Conservation (phyloP, 2,888 invertebrate species). For the Chloroclysta siterata region DNA sequence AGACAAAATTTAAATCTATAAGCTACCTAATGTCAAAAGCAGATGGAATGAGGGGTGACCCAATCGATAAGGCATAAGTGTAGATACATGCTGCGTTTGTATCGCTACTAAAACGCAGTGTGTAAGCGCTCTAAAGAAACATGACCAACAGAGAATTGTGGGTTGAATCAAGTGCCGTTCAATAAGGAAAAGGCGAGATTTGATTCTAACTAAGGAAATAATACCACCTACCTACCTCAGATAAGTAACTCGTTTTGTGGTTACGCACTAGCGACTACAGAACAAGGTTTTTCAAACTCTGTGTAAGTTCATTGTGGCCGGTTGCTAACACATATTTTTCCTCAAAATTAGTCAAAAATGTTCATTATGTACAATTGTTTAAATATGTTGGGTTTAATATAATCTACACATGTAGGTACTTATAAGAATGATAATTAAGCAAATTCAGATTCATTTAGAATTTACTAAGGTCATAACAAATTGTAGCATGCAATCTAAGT, state of each 20-base stretch:
- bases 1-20: not conserved
- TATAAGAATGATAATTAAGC: not conserved
- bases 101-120: not conserved
- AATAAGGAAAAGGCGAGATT: slow-evolving; percentile 8
- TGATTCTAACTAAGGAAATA: slow-evolving; percentile 7
- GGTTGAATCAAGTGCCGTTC: not conserved
- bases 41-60: not conserved
- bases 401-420: too few species aligned
- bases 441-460: slow-evolving; percentile 17
- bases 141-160: too few species aligned
- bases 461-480: slow-evolving; percentile 21
- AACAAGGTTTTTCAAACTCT: slow-evolving; percentile 3
- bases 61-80: not conserved
- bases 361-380: too few species aligned
- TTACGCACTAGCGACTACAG: slow-evolving; percentile 5
- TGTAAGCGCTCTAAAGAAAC: not conserved
- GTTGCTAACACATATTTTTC: not conserved
- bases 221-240: not conserved
- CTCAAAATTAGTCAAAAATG: not conserved
- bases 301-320: not conserved
- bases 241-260: not conserved
- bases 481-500: slow-evolving; percentile 16
- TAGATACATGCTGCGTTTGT: not conserved
- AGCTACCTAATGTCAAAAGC: not conserved
- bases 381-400: too few species aligned